These are phyloP conservation scores for Cinara cedri DNA, from an alignment of 2,888 invertebrate genomes.

Conservation along the genomic window DNA sequence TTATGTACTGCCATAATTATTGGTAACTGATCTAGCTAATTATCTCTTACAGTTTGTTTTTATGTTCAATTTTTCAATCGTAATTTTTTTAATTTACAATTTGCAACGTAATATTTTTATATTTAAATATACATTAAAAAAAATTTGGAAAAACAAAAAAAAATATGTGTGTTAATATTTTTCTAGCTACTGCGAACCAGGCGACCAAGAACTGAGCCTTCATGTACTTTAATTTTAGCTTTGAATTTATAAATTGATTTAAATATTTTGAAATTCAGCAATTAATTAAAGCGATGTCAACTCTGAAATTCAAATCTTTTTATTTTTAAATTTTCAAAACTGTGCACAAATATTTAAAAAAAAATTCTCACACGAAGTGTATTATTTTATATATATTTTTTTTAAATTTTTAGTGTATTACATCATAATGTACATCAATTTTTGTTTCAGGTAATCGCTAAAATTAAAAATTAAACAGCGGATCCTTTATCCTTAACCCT, in stretches of 20 bases:
- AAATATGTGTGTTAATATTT: conserved; percentile 51
- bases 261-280: conserved; percentile 52
- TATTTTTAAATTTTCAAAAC: conserved; percentile 54
- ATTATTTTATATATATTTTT: conserved; percentile 46
- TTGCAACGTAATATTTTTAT: not conserved
- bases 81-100: conserved; percentile 33
- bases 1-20: not conserved
- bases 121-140: not conserved
- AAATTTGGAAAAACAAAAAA: not conserved
- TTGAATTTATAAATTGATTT: conserved; percentile 55
- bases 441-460: conserved; percentile 56
- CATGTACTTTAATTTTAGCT: conserved; percentile 56
- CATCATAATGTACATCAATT: conserved; percentile 55
- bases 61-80: conserved; percentile 30
- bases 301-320: conserved; percentile 53
- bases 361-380: conserved; percentile 38
- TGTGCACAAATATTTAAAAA: conserved; percentile 53
- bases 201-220: conserved; percentile 56
- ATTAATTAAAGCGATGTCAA: conserved; percentile 52
- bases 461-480: conserved; percentile 44
- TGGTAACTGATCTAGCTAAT: not conserved
- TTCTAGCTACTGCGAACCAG: conserved; percentile 56
- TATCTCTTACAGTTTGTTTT: conserved; percentile 22
- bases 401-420: conserved; percentile 52
- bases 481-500: conserved; percentile 40